phyloP scores from a whole-genome alignment of 2,113 vertebrate species.

The Notarius quadriscutis region DNA sequence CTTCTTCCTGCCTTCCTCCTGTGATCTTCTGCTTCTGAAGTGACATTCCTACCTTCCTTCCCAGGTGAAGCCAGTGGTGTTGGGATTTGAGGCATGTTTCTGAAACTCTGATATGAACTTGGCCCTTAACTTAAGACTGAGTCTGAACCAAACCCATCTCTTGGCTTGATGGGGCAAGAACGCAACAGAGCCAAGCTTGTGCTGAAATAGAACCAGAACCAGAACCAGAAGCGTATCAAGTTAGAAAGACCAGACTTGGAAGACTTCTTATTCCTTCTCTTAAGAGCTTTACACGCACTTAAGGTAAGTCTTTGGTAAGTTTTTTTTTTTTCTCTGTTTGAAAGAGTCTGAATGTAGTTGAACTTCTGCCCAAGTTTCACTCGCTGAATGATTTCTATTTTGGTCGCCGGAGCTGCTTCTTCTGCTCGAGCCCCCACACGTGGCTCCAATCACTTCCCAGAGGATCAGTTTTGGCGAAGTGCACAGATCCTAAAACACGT shows the following conservation, averaged over 20 bases:
- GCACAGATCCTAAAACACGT: background rate
- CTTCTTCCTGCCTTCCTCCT: conserved; percentile 49
- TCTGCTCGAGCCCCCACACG: background rate
- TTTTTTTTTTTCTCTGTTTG: background rate
- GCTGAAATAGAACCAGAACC: background rate
- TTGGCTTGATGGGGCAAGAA: conserved; percentile 17
- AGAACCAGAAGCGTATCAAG: background rate
- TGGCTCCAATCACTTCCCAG: background rate
- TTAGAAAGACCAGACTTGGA: background rate
- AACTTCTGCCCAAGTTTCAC: conserved; percentile 12
- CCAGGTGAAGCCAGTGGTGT: conserved; percentile 12
- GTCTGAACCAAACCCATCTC: background rate
- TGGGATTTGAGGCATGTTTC: background rate
- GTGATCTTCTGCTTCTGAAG: conserved; percentile 28
- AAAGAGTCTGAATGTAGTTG: background rate
- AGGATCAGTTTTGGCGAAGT: background rate
- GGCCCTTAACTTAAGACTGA: background rate
- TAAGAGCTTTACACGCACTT: conserved; percentile 50
- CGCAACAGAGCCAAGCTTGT: background rate
- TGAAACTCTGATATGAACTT: background rate
- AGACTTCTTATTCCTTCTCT: conserved; percentile 45
- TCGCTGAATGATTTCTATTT: background rate
- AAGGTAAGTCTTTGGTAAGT: conserved; percentile 69
- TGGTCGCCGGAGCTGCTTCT: too few species aligned
- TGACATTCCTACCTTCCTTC: background rate